Evolutionary conservation across 1,140 invertebrate genomes (phyloP).

Genomic region (Pseudobourletiella spinata): DNA sequence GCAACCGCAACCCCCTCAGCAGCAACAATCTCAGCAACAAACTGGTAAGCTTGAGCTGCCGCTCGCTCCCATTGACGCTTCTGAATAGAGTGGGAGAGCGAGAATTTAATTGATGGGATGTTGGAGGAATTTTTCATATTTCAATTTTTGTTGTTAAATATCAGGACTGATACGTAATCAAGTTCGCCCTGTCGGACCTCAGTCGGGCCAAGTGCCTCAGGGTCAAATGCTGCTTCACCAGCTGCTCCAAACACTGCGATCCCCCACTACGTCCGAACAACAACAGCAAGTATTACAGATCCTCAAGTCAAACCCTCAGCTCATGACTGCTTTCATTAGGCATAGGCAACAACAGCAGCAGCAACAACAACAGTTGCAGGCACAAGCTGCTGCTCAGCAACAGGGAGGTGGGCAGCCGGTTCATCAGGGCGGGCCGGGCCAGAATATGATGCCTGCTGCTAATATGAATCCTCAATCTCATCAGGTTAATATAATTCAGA

Average conservation of each 20-base stretch:
- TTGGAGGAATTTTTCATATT: too few relatives aligned
- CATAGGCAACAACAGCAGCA: constrained; percentile 58
- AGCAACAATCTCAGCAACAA: constrained; percentile 13
- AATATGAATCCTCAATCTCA: constrained; percentile 24
- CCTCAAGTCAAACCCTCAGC: constrained; percentile 84
- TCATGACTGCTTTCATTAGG: constrained; percentile 95
- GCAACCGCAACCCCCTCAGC: constrained; percentile 40
- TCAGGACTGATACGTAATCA: constrained; percentile 27
- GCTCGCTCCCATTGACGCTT: too few relatives aligned
- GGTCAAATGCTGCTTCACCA: constrained; percentile 72
- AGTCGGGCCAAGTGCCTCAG: constrained; percentile 22
- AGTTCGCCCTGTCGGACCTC: constrained; percentile 22
- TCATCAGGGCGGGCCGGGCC: constrained; percentile 27
- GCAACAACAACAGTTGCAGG: constrained; percentile 40
- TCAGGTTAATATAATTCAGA: constrained; percentile 50
- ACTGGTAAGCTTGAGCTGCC: constrained; percentile 2
- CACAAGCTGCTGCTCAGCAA: constrained; percentile 44
- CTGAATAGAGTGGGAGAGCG: too few relatives aligned
- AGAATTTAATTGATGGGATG: too few relatives aligned
- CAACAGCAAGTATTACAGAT: constrained; percentile 87
- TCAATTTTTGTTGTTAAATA: not conserved
- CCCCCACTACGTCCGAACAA: constrained; percentile 80
- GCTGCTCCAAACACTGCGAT: constrained; percentile 77
- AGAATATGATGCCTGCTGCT: constrained; percentile 23
- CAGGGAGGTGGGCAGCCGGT: constrained; percentile 23